Percentiles rank a stretch among this genome's conserved stretches.
These are phyloP conservation scores for Pycnomerus fuliginosus DNA, from an alignment of 2,888 invertebrate genomes.

Conservation along the genomic window DNA sequence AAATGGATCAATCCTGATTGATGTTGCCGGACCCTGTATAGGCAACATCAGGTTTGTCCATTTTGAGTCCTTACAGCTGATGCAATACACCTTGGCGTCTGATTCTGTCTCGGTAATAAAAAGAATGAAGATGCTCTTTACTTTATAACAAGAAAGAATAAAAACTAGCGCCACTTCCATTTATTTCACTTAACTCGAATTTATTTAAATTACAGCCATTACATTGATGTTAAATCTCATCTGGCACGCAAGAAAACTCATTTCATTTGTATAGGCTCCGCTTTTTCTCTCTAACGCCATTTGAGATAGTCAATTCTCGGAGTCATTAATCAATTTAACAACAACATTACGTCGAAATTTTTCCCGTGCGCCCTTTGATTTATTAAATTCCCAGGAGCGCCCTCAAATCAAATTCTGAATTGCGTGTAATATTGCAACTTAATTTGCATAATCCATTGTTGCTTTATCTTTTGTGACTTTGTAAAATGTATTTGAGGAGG, in stretches of 20 bases:
- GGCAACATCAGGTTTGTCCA: no score
- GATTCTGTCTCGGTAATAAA: no score
- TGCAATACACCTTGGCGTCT: no score
- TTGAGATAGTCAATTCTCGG: constrained; percentile 26
- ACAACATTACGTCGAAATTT: constrained; percentile 20
- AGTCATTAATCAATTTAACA: constrained; percentile 29
- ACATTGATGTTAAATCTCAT: constrained; percentile 19
- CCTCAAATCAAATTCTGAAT: constrained; percentile 15
- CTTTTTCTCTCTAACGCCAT: constrained; percentile 15
- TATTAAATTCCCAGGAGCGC: constrained; percentile 3
- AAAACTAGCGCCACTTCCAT: constrained; percentile 7
- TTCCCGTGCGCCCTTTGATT: constrained; percentile 13
- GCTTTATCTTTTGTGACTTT: constrained; percentile 15
- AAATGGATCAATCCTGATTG: no score
- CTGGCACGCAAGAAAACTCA: constrained; percentile 23
- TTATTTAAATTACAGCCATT: constrained; percentile 21
- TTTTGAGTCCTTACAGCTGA: no score
- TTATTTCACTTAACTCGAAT: constrained; percentile 17
- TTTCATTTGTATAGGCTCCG: constrained; percentile 25
- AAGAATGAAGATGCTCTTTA: no score
- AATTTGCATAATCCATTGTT: constrained; percentile 18
- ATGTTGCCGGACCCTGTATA: no score
- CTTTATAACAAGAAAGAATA: no score
- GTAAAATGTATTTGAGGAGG: constrained; percentile 20
- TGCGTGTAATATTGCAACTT: constrained; percentile 10